Evolutionary conservation across 2,113 vertebrate genomes (phyloP), one percentile per base, ranked within the genome.

Genomic region (Carassius auratus): DNA sequence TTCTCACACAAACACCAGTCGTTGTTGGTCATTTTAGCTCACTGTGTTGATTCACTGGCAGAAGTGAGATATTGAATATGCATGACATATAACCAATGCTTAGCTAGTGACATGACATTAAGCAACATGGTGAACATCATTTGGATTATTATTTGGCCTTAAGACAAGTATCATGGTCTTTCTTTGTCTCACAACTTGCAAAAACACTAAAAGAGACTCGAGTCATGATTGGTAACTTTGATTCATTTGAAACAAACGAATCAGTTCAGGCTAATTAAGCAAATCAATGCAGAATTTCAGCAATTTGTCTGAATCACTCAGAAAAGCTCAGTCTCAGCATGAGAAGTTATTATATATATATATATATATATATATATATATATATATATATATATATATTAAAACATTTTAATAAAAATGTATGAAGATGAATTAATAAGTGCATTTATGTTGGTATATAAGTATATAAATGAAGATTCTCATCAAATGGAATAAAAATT

Each of bases 1-100:
- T 76, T 68, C 14, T 33, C 15, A 66, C 15, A 87, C 71, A 50
- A 50, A 68, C 45, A 19, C 3, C 33, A 64, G 77, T 30, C 59
- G 57, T 62, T 17, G 57, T 61, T 19, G 66, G 45, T 80, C 30
- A 69, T 80, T 84, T 80, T 15, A 45, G 42, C 75, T 23, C 68
- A 17, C 36, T 75, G 83, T 59, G 42, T 45, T 42, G 42, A 5
- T 62, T 83, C 81, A 52, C 52, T 30, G 83, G 64, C 21, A 77
- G 17, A 17, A 15, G 30, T 68, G 30, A 8, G 64, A 69, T 36
- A 69, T 36, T 69, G 30, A 69, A 69, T 69, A 69, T 69, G 30
- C 30, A 36, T 19, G 30, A 69, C 66, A 69, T 36, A 69, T 19
- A 17, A 3, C 33, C 30, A 69, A 69, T 9, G 14, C 30, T 69